Percentiles rank a stretch among this genome's conserved stretches.
Evolutionary conservation across 2,797 vertebrate species (phyloP).

Genomic region (Macropodus opercularis): DNA sequence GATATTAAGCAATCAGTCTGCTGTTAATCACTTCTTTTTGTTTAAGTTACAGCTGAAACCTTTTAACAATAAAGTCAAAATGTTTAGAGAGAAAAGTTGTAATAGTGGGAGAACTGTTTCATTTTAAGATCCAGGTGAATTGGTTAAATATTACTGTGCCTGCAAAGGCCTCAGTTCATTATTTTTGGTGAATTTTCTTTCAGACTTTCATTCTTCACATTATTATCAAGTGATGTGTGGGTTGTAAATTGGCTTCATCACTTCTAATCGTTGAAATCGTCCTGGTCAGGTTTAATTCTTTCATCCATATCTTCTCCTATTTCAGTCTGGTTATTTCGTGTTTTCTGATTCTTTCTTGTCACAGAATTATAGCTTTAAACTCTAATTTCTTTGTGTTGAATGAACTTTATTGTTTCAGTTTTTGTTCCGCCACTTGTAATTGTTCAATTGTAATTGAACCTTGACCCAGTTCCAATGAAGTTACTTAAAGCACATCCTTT

Average conservation of each 20-base stretch:
- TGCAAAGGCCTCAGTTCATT: too few relatives aligned
- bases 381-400: not conserved
- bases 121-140: not conserved
- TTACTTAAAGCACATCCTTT: not conserved
- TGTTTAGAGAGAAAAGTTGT: not conserved
- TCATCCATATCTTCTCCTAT: not conserved
- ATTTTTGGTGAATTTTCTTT: not conserved
- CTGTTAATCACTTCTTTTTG: not conserved
- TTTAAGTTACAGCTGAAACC: too few relatives aligned
- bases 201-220: not conserved
- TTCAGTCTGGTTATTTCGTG: not conserved
- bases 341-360: not conserved
- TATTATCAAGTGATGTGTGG: too few relatives aligned
- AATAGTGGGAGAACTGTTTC: not conserved
- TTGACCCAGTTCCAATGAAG: not conserved
- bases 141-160: not conserved
- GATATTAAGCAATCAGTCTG: not conserved
- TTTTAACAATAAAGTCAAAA: not conserved
- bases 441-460: too few relatives aligned
- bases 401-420: not conserved
- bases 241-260: too few relatives aligned
- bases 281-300: too few relatives aligned
- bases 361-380: not conserved
- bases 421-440: not conserved
- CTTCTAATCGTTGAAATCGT: too few relatives aligned